phyloP scores from a whole-genome alignment of 2,797 vertebrate genomes.

The Martes flavigula region DNA sequence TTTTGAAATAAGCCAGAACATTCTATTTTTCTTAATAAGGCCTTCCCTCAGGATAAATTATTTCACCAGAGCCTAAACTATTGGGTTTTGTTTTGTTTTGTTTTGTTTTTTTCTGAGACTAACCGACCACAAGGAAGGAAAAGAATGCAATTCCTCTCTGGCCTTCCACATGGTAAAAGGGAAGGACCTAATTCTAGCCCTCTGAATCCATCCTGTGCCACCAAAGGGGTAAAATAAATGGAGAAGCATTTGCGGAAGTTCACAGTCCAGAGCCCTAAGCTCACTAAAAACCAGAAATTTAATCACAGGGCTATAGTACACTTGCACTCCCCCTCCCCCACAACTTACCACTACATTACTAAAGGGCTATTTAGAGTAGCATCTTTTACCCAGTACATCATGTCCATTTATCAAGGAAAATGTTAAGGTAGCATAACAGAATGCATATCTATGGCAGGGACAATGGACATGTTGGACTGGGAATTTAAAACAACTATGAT shows the following conservation, averaged over 20 bases:
- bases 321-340: not conserved
- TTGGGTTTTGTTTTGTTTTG: not conserved
- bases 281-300: not conserved
- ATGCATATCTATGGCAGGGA: not conserved
- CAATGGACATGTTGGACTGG: not conserved
- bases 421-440: not conserved
- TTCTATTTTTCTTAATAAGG: conserved; percentile 1
- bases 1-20: not conserved
- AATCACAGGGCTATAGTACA: not conserved
- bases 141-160: not conserved
- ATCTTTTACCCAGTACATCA: not conserved
- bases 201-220: not conserved
- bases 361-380: not conserved
- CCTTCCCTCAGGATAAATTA: not conserved
- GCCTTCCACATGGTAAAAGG: not conserved
- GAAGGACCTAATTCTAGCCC: not conserved
- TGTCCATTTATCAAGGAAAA: not conserved
- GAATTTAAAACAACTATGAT: conserved; percentile 28
- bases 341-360: not conserved
- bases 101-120: not conserved
- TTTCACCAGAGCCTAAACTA: not conserved
- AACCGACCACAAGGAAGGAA: not conserved
- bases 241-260: not conserved
- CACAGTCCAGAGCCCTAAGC: not conserved
- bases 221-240: not conserved